Conservation (phyloP, 2,113 vertebrate genomes). For the Trachemys scripta region DNA sequence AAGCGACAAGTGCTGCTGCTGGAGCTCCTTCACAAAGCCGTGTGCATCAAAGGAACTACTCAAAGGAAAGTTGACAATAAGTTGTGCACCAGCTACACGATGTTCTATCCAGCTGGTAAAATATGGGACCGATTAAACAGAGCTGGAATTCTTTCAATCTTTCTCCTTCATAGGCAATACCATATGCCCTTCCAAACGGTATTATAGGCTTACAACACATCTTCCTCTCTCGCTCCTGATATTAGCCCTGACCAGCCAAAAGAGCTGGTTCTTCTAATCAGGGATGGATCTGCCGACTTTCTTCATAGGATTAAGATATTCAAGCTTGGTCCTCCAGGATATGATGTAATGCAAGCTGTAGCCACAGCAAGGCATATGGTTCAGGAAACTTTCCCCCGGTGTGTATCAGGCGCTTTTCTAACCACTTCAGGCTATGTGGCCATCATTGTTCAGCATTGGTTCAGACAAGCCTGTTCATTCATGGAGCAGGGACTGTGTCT, state of each 20-base stretch:
- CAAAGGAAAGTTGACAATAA: conserved; percentile 24
- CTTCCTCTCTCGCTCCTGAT: background rate
- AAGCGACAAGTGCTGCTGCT: conserved; percentile 59
- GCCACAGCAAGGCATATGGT: background rate
- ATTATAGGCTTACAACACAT: background rate
- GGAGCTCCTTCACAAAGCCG: conserved; percentile 38
- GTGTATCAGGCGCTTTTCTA: background rate
- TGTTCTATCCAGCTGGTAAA: conserved; percentile 4
- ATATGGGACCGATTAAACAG: background rate
- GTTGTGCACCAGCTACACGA: conserved; percentile 4
- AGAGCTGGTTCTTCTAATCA: background rate
- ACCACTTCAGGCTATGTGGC: background rate
- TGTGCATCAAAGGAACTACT: conserved; percentile 36
- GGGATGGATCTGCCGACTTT: background rate
- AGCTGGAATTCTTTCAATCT: conserved; percentile 22
- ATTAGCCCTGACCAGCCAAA: background rate
- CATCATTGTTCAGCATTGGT: background rate
- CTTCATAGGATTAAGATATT: background rate
- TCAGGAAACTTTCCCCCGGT: background rate
- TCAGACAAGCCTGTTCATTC: background rate
- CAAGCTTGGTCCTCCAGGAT: background rate
- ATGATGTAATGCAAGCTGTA: fast-evolving
- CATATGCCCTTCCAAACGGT: conserved; percentile 21
- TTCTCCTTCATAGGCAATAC: background rate
- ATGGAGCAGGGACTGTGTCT: background rate